Evolutionary conservation across 2,888 invertebrate genomes (phyloP), one percentile per base, ranked within the genome.

Genomic region (Orthosia cruda): DNA sequence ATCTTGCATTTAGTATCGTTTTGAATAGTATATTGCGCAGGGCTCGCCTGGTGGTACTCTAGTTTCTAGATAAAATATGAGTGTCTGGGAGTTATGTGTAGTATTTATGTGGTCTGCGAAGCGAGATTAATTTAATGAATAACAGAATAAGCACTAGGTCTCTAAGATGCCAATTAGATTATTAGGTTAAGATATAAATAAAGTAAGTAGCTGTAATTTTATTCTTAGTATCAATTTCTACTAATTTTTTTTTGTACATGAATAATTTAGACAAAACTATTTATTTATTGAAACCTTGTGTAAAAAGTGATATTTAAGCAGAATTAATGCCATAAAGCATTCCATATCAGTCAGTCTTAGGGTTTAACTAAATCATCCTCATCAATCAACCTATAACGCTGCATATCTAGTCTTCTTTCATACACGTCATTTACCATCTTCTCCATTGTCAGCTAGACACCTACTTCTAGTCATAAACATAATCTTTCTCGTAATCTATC

Each of bases 21-120:
- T 62, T 63, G n/a, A 63, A 77, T 78, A 74, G 59, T 80, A 76
- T 63, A 77, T 76, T 63, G 50, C 7, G 4, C 26, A 20, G 18
- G 54, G 16, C 9, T 61, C 16, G 18, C 52, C 20, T 15, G n/a
- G n/a, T n/a, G n/a, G 26, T 26, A 62, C 4, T 55, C 9, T 64
- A 47, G 32, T 55, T 64, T 70, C 7, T 63, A 63, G 4, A 57
- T 67, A 26, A 55, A 63, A 45, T 50, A 62, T 70, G 3, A 52
- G 40, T 45, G 40, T 40, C 9, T 40, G 40, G 2, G 11, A 49
- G 2, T 40, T 18, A 66, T 26, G 11, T 45, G 11, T 47, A 13
- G 2, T 55, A 50, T 64, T 50, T 20, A 49, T 49, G 32, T 7
- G 3, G 16, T 55, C 26, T 32, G 23, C n/a, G 20, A 52, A 77